Percentiles rank a stretch among this genome's conserved stretches.
Conservation (phyloP, 2,888 invertebrate species). For the Cynaeus angustus region DNA sequence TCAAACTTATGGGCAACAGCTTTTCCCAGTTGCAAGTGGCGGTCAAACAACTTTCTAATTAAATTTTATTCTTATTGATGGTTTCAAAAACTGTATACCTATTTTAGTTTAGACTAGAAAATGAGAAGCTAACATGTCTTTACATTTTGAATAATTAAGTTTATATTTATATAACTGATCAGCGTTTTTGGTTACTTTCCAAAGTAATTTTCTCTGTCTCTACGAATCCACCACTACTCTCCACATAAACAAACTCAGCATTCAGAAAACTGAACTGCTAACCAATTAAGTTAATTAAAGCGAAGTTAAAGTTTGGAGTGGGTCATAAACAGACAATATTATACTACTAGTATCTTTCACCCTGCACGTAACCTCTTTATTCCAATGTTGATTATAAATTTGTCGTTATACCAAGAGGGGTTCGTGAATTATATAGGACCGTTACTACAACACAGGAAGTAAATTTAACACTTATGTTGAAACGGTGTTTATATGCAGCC, state of each 20-base stretch:
- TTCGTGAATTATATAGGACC: slow-evolving; percentile 54
- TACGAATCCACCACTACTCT: not conserved
- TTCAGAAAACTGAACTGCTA: slow-evolving; percentile 27
- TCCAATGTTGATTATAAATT: slow-evolving; percentile 60
- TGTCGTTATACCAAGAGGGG: slow-evolving; percentile 56
- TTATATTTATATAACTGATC: too few relatives aligned
- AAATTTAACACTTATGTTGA: slow-evolving; percentile 55
- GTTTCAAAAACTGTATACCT: too few relatives aligned
- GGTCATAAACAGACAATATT: slow-evolving; percentile 56
- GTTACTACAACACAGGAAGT: slow-evolving; percentile 52
- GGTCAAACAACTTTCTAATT: too few relatives aligned
- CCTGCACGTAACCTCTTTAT: slow-evolving; percentile 57
- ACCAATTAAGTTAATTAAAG: slow-evolving; percentile 49
- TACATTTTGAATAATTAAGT: too few relatives aligned
- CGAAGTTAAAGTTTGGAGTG: slow-evolving; percentile 45
- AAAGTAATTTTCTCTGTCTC: too few relatives aligned
- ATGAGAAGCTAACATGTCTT: too few relatives aligned
- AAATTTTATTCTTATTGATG: too few relatives aligned
- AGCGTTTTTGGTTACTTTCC: too few relatives aligned
- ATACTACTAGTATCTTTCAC: slow-evolving; percentile 57
- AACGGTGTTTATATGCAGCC: slow-evolving; percentile 45
- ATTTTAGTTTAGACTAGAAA: too few relatives aligned
- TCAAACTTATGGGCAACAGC: too few relatives aligned
- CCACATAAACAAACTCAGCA: slow-evolving; percentile 2
- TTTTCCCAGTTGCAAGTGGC: too few relatives aligned